These are phyloP conservation scores for Mus pahari DNA, from an alignment of 2,113 vertebrate genomes.

Conservation along the genomic window DNA sequence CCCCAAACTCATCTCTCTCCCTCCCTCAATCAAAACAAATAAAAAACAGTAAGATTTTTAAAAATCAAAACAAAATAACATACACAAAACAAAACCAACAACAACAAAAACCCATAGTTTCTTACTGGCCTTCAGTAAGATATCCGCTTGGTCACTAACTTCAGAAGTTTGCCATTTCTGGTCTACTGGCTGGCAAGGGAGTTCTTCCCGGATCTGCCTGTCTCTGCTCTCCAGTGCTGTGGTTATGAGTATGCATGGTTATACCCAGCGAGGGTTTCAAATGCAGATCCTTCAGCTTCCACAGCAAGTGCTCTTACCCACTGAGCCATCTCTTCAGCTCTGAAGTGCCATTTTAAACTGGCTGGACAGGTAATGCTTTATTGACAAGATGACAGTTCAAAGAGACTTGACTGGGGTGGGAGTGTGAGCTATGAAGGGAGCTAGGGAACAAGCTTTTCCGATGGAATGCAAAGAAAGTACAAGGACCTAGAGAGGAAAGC, in stretches of 20 bases:
- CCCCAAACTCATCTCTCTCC: background rate
- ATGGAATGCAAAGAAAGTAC: background rate
- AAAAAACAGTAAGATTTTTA: background rate
- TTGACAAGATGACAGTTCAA: background rate
- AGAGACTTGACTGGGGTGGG: background rate
- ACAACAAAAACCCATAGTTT: background rate
- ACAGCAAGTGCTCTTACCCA: background rate
- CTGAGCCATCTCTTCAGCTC: background rate
- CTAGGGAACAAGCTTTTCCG: background rate
- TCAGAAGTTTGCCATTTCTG: background rate
- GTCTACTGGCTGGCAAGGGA: background rate
- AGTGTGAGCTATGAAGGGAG: background rate
- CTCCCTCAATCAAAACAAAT: background rate
- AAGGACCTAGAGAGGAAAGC: background rate
- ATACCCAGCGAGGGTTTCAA: background rate
- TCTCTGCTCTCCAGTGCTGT: background rate
- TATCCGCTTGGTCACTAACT: too few species aligned
- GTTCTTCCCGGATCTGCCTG: background rate
- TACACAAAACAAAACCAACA: background rate
- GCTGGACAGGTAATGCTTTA: background rate
- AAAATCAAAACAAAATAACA: background rate
- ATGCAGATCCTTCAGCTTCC: background rate
- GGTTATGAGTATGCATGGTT: background rate
- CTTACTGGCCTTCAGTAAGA: background rate
- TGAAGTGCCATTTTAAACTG: background rate